Evolutionary conservation across 2,797 vertebrate genomes (phyloP).

Genomic region (Coluber constrictor): DNA sequence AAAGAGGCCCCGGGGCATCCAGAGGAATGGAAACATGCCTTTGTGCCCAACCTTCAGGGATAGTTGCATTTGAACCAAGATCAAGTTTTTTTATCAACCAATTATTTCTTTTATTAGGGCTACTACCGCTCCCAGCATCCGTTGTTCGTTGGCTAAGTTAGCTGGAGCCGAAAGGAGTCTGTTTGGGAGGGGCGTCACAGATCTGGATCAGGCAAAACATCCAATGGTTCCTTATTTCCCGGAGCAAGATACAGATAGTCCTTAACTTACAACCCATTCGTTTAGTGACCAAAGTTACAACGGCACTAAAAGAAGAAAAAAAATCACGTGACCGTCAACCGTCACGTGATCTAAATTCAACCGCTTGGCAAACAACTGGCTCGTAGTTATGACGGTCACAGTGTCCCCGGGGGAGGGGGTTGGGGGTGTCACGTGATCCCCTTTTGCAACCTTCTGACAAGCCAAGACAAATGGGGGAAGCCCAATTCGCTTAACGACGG

Average conservation of each 20-base stretch:
- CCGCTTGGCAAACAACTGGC: background rate
- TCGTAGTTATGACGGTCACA: background rate
- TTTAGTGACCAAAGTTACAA: background rate
- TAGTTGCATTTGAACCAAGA: background rate
- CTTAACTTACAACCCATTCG: background rate
- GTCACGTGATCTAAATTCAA: background rate
- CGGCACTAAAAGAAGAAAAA: background rate
- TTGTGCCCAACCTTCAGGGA: background rate
- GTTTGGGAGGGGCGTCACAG: background rate
- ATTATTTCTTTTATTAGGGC: background rate
- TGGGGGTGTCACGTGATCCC: background rate
- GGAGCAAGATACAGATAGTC: background rate
- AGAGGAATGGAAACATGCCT: background rate
- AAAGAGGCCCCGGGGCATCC: background rate
- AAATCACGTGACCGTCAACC: too few species aligned
- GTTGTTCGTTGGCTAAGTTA: background rate
- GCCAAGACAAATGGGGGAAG: background rate
- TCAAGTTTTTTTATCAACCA: background rate
- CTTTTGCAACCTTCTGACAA: background rate
- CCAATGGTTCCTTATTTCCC: background rate
- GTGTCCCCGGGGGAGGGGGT: background rate
- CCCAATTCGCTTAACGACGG: rapidly evolving
- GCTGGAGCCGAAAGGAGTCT: background rate
- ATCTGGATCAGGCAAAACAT: background rate
- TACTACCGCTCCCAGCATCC: background rate